These are phyloP conservation scores for Automeris io DNA, from an alignment of 2,888 invertebrate species.

Conservation along the genomic window DNA sequence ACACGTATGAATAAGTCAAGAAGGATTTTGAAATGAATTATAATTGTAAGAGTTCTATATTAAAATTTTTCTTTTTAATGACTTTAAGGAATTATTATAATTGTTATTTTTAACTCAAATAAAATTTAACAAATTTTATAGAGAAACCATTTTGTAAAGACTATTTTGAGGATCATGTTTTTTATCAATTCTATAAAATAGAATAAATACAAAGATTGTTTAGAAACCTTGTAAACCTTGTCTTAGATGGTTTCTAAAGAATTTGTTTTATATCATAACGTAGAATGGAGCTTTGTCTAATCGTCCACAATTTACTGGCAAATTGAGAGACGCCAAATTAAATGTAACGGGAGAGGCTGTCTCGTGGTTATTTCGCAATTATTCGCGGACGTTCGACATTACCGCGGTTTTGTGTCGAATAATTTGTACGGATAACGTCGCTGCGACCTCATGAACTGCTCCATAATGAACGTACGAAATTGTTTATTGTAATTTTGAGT, in stretches of 20 bases:
- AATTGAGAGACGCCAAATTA: conserved; percentile 63
- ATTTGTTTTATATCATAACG: conserved; percentile 4
- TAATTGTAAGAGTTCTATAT: too few relatives aligned
- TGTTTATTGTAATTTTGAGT: conserved; percentile 71
- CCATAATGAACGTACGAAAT: conserved; percentile 66
- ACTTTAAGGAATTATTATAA: too few relatives aligned
- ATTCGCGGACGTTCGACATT: conserved; percentile 67
- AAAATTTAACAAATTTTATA: too few relatives aligned
- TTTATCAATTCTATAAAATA: too few relatives aligned
- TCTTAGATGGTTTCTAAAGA: background rate
- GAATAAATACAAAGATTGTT: background rate
- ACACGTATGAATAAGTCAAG: too few relatives aligned
- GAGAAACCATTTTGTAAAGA: too few relatives aligned
- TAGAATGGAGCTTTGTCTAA: conserved; percentile 26
- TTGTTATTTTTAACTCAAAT: too few relatives aligned
- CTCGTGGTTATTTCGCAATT: conserved; percentile 69
- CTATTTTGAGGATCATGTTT: too few relatives aligned
- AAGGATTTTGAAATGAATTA: too few relatives aligned
- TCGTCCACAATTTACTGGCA: conserved; percentile 37
- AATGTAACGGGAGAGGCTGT: conserved; percentile 55
- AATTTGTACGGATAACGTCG: conserved; percentile 56
- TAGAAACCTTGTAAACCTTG: too few relatives aligned
- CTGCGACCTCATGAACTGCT: conserved; percentile 52
- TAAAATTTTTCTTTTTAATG: too few relatives aligned
- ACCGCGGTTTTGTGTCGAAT: conserved; percentile 61